These are phyloP conservation scores for Eristalis intricaria DNA, from an alignment of 2,888 invertebrate genomes.

Conservation along the genomic window DNA sequence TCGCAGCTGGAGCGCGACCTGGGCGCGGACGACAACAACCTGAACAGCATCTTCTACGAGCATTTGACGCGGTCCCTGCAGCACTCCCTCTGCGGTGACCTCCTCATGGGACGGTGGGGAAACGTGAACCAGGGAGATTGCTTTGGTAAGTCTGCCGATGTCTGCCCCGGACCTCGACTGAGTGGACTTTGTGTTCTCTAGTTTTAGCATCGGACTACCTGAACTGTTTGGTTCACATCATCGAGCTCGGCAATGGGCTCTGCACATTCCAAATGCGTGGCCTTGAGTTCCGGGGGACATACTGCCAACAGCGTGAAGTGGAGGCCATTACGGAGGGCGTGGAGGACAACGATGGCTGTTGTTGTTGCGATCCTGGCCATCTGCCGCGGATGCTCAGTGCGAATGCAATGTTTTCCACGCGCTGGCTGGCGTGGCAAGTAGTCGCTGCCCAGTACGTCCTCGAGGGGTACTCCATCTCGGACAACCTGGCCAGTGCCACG, in stretches of 20 bases:
- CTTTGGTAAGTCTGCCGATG: conserved; percentile 83
- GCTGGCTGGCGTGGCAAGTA: conserved; percentile 99
- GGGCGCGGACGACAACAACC: conserved; percentile 96
- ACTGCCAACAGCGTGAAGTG: conserved; percentile 99
- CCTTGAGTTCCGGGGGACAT: conserved; percentile 98
- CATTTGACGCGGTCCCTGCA: conserved; percentile 98
- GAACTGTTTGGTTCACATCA: conserved; percentile 98
- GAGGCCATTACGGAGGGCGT: conserved; percentile 98
- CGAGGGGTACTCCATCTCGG: conserved; percentile 99
- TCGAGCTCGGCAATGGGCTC: conserved; percentile 98
- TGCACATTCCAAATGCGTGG: conserved; percentile 99
- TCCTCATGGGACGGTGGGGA: conserved; percentile 97
- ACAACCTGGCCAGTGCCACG: conserved; percentile 98
- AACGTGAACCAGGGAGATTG: conserved; percentile 98
- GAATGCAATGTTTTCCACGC: conserved; percentile 98
- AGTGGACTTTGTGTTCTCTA: conserved; percentile 71
- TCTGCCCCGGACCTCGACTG: not conserved
- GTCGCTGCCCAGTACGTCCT: conserved; percentile 98
- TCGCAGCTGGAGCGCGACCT: conserved; percentile 97
- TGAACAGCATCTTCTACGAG: conserved; percentile 99
- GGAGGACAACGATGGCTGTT: conserved; percentile 97
- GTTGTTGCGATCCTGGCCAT: conserved; percentile 95
- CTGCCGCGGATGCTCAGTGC: conserved; percentile 94
- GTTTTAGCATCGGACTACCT: conserved; percentile 98
- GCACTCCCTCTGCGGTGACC: conserved; percentile 96